Evolutionary conservation across 2,113 vertebrate genomes (phyloP), one percentile per base, ranked within the genome.

Genomic region (Gambusia holbrooki): DNA sequence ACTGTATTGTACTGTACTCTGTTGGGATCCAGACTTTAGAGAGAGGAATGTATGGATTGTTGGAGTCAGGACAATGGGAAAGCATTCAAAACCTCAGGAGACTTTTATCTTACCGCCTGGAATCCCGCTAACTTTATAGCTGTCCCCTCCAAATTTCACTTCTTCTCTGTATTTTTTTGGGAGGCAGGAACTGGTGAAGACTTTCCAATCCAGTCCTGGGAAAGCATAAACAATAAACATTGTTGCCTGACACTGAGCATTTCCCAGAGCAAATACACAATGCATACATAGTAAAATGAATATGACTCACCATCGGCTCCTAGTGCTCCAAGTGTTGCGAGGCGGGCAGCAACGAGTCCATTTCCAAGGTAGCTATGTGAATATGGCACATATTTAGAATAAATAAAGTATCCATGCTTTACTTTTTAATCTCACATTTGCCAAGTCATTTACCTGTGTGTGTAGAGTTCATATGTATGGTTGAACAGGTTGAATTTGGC

Each of bases 401-500:
- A 11, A 1, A 29, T 61, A 15, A 27, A 11, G 62, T 40, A 27
- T 37, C 12, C 45, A 45, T 62, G n/a, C 63, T 81, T 84, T 35
- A 51, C 71, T 70, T 14, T 45, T 61, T 67, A 19, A 66, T 58
- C 12, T 9, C 11, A 25, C 1, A 27, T 54, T 45, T 19, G 27
- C 3, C 30, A 12, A 37, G 40, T 70, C 69, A 37, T 72, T 94
- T 86, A 99, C 98, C 98, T 99, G 93, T 98, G 96, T 28, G 97
- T 97, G 89, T 99, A 99, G 73, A 99, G 94, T 28, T 97, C 95
- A 80, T 96, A 99, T 32, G 96, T 97, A 73, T 91, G 93, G 90
- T 98, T 96, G 92, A 99, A 99, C 93, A 99, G 96, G 93, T 97
- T 95, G 90, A 99, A 96, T 17, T 89, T 95, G 84, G 96, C 95